Base-by-base conservation (phyloP, 2,797 vertebrate species). In the Phoebastria nigripes region DNA sequence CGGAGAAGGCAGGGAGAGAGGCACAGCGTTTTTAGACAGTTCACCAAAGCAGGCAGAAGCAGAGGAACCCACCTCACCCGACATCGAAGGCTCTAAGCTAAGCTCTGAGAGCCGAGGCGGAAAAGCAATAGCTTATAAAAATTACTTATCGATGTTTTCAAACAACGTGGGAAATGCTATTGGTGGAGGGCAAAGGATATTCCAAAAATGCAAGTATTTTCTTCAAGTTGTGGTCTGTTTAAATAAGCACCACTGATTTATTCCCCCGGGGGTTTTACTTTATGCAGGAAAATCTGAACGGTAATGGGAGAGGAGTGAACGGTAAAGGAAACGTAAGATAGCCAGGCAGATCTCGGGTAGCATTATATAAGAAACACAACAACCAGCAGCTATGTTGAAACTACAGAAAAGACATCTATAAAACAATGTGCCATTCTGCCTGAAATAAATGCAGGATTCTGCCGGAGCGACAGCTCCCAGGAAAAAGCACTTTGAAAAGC, bases 321-420 rank as follows among this genome's bases (percentile, higher is more conserved):
- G 47, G 96, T 9, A 67, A 39, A 87, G 95, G 81, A 37, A 83
- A 59, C 3, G 16, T 31, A 42, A 66, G 84, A 37, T 6, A 94
- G 83, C 22, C 94, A 95, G 92, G 78, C 86, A 87, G 83, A 90
- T 65, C 93, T 82, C 28, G 28, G 86, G 93, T 18, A 71, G 92
- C 84, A 63, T 97, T 96, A 97, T 91, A 74, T 96, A 97, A 97
- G 96, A 89, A 94, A 89, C 87, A 94, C 92, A 93, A 94, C 92
- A 95, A 95, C 80, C 88, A 70, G 77, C 92, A 93, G 93, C 96
- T 90, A 42, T 84, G 78, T 82, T 61, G 94, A 93, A 96, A 94
- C 90, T 92, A 92, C 74, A 94, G 96, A 91, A 92, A 71, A 96
- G 91, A 95, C 92, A 92, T 96, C 95, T 93, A 94, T 89, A 95